Percentiles rank a stretch among this genome's conserved stretches.
Conservation (phyloP, 2,797 vertebrate genomes). For the Ispidina lecontei region DNA sequence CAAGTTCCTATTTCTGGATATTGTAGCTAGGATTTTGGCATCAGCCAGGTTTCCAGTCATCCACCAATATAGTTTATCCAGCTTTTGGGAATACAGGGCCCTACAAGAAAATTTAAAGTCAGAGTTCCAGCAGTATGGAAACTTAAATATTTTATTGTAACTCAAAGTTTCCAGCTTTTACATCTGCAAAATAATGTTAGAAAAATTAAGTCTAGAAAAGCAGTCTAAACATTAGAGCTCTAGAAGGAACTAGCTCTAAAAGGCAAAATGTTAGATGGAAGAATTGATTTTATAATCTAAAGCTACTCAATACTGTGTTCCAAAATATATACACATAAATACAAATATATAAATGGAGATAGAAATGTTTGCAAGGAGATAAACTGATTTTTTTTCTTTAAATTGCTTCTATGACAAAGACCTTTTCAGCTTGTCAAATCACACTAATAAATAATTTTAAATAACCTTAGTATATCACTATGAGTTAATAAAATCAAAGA, state of each 20-base stretch:
- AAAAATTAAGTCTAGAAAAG: neutral
- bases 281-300: constrained; percentile 21
- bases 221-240: neutral
- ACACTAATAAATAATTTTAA: neutral
- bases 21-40: neutral
- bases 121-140: neutral
- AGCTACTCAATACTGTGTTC: neutral
- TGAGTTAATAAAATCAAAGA: neutral
- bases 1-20: constrained; percentile 8
- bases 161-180: neutral
- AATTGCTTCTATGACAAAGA: neutral
- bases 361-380: neutral
- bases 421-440: neutral
- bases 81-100: neutral
- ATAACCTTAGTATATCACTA: neutral
- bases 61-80: neutral
- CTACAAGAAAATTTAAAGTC: neutral
- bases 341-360: neutral
- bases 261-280: neutral
- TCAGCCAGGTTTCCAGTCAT: neutral
- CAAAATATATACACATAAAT: neutral
- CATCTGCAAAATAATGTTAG: neutral
- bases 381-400: neutral
- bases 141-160: neutral
- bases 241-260: neutral